Evolutionary conservation across 2,113 vertebrate genomes (phyloP).

Genomic region (Serilophus lunatus): DNA sequence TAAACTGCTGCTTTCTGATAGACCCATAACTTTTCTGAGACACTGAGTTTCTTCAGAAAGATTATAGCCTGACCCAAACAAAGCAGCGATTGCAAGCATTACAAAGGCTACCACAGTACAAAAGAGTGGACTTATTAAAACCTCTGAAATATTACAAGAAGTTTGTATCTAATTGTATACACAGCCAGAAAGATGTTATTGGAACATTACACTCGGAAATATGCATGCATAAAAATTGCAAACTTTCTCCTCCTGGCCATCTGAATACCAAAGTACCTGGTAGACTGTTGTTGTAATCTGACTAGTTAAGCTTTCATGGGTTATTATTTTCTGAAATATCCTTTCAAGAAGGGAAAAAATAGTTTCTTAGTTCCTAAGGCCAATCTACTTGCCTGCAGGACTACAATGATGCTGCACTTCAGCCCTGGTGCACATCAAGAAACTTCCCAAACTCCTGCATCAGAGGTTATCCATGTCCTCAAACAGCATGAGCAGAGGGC

Average conservation of each 20-base stretch:
- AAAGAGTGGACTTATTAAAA: neutral
- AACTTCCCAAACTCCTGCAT: neutral
- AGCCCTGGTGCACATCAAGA: neutral
- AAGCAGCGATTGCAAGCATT: neutral
- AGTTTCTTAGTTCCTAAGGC: neutral
- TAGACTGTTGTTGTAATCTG: neutral
- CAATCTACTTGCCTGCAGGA: neutral
- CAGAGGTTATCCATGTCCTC: neutral
- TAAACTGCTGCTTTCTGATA: neutral
- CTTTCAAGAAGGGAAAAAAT: neutral
- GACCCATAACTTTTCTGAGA: neutral
- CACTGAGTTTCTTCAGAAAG: neutral
- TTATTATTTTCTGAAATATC: neutral
- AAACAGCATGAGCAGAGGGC: rapidly evolving
- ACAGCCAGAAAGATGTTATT: neutral
- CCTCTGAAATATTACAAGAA: neutral
- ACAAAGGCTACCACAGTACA: neutral
- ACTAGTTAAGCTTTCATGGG: neutral
- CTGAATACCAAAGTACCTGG: neutral
- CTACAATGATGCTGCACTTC: neutral
- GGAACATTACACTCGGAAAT: neutral
- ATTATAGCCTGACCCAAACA: neutral
- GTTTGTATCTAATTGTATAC: neutral
- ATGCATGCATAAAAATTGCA: neutral
- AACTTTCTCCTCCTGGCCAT: neutral